These are phyloP conservation scores for Colistium nudipinnis DNA, from an alignment of 2,113 vertebrate genomes.

Conservation along the genomic window DNA sequence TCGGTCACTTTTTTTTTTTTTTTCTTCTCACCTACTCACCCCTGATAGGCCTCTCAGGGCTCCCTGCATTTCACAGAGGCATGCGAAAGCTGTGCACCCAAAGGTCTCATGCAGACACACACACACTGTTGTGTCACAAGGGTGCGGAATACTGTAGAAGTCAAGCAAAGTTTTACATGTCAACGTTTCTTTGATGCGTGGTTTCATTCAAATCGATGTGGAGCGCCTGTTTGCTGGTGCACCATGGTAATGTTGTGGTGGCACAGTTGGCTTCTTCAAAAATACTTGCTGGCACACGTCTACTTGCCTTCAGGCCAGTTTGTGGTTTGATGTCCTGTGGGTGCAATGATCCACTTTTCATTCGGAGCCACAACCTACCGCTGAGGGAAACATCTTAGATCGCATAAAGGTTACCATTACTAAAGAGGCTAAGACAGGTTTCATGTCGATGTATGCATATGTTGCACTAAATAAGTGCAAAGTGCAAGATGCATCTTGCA, in stretches of 20 bases:
- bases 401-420: not conserved
- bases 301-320: not conserved
- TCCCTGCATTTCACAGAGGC: constrained; percentile 31
- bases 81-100: constrained; percentile 10
- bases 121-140: not conserved
- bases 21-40: constrained; percentile 38
- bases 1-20: constrained; percentile 24
- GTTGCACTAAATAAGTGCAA: not conserved
- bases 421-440: too few relatives aligned
- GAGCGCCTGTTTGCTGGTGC: not conserved
- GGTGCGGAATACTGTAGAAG: not conserved
- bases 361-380: not conserved
- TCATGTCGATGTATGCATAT: not conserved
- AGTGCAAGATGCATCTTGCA: not conserved
- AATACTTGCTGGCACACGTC: not conserved
- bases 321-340: not conserved
- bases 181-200: not conserved
- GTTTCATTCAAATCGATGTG: not conserved
- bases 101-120: constrained; percentile 1
- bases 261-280: not conserved
- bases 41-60: constrained; percentile 26
- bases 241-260: not conserved
- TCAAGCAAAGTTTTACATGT: not conserved
- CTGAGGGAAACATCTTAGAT: not conserved
- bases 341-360: not conserved